phyloP scores from a whole-genome alignment of 2,888 invertebrate species.

The Hylaea fasciaria region DNA sequence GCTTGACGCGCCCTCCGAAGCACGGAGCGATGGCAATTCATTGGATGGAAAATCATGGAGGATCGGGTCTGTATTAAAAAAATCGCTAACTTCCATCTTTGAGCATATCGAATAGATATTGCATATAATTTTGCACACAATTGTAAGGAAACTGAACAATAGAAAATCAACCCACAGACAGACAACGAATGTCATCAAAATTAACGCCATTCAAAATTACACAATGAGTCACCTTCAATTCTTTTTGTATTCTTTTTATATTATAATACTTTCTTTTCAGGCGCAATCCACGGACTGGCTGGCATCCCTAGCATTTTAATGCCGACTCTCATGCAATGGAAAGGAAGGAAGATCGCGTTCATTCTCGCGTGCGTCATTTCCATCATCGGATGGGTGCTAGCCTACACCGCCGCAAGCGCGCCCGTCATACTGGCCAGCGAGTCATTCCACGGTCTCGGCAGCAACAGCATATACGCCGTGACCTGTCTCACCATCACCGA shows the following conservation, averaged over 20 bases:
- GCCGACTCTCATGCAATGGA: constrained; percentile 39
- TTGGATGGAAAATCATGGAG: too few species aligned
- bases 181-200: neutral
- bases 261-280: constrained; percentile 23
- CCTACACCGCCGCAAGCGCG: constrained; percentile 24
- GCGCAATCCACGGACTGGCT: constrained; percentile 38
- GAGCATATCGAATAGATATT: neutral
- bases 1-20: too few species aligned
- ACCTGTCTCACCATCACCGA: constrained; percentile 35
- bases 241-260: too few species aligned
- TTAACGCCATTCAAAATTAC: neutral
- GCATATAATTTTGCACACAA: too few species aligned
- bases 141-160: neutral
- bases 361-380: constrained; percentile 35
- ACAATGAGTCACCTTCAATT: neutral
- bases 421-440: constrained; percentile 31
- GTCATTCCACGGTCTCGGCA: constrained; percentile 36
- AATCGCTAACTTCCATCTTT: too few species aligned
- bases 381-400: constrained; percentile 35
- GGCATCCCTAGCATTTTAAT: constrained; percentile 38
- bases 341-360: constrained; percentile 37
- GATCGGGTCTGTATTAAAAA: too few species aligned
- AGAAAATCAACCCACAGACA: neutral
- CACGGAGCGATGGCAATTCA: too few species aligned
- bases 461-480: constrained; percentile 37